Evolutionary conservation across 2,797 vertebrate species (phyloP), one percentile per base, ranked within the genome.

Genomic region (Coregonus ussuriensis): DNA sequence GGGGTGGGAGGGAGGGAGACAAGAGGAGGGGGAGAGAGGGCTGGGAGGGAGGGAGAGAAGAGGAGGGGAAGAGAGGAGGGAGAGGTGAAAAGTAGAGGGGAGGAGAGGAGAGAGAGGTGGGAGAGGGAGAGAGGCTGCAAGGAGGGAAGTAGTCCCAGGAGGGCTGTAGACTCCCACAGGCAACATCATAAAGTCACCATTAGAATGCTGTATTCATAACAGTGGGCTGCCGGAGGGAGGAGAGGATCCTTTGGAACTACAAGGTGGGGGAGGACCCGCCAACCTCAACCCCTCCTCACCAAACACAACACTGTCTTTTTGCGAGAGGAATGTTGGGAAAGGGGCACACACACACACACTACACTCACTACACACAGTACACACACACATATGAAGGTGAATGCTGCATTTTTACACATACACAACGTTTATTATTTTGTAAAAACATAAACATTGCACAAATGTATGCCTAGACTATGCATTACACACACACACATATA

Each of bases 101-200:
- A 14, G 69, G 14, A 33, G 11, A 25, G 21, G 54, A 85, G 87
- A 87, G 88, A 87, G 75, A 68, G 76, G 71, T 72, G 67, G 62
- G 72, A 74, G 63, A 63, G 85, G 84, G 83, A 86, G 87, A 82
- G 88, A 86, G 88, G 85, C 84, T 82, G 91, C 88, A 91, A 91
- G 85, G 86, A 88, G 92, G 93, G 90, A 94, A 94, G 96, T 96
- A 95, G 93, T 95, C 97, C 95, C 96, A 35, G 9, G 92, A 95
- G 96, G 91, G 93, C 93, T 93, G 91, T 98, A 94, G 93, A 94
- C 95, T 96, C 95, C 94, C 95, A 94, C 91, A 93, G 93, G 94
- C 95, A 95, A 96, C 94, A 96, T 96, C 97, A 98, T 98, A 97
- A 97, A 97, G 95, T 94, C 92, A 94, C 95, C 94, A 97, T 98